Evolutionary conservation across 2,113 vertebrate genomes (phyloP), one percentile per base, ranked within the genome.

Genomic region (Prietella phreatophila): DNA sequence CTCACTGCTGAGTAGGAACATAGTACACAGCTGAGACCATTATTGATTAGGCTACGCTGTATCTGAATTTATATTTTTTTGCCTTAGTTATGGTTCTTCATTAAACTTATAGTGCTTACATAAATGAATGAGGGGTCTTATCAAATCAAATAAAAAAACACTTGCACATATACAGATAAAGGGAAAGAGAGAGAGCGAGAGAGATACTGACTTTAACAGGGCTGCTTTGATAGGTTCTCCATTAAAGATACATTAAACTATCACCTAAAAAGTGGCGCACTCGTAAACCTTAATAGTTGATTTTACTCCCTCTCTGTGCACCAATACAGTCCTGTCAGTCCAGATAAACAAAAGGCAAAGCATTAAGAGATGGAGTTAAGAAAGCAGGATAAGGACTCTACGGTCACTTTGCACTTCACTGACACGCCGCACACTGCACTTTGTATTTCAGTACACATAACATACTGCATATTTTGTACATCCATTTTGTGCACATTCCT

Each of bases 11-110:
- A 87, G 83, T 87, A 88, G 86, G 89, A 82, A 76, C 56, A 39
- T 30, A 71, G 86, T 75, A 42, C 27, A 85, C 95, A 95, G 93
- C 93, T 95, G 94, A 88, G 93, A 89, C 93, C 92, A 85, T 78
- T 47, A 85, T 87, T 87, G 86, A 82, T 85, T 67, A 85, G 60
- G 73, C 56, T 76, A 22, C 27, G 33, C 27, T 78, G 80, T 71
- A 60, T 90, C 67, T 82, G 61, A 33, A 15, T 50, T 10, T n/a
- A n/a, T n/a, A n/a, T 47, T 10, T 50, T 86, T 56, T 27, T n/a
- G 53, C 10, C 2, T 25, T 60, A 22, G 7, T 82, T 75, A n/a
- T n/a, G 78, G 33, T 85, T 85, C 55, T 75, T 63, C 75, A 90
- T 75, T 82, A 84, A 80, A 82, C 50, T 30, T 80, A 50, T 19